These are phyloP conservation scores for Carcharodon carcharias DNA, from an alignment of 2,797 vertebrate genomes.

Conservation along the genomic window DNA sequence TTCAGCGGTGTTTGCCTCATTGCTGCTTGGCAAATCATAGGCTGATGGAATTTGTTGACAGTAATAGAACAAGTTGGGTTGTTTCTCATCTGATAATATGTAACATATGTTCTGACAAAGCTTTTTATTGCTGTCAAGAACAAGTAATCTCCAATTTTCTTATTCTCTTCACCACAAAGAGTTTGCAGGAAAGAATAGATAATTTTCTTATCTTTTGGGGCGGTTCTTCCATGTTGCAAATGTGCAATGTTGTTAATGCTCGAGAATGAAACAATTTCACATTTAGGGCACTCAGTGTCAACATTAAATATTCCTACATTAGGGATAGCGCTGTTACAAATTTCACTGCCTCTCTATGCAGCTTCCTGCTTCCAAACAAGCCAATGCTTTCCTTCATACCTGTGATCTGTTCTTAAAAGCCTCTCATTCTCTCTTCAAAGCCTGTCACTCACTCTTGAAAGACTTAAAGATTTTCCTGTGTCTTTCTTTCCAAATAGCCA, in stretches of 20 bases:
- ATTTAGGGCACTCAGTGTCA: background rate
- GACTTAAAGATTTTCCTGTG: background rate
- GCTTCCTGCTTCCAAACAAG: background rate
- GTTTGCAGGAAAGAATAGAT: background rate
- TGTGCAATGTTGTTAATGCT: background rate
- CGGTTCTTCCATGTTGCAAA: background rate
- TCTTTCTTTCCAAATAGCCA: background rate
- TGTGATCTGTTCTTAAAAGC: background rate
- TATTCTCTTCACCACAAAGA: background rate
- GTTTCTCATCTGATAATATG: background rate
- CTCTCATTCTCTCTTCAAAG: background rate
- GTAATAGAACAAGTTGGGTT: background rate
- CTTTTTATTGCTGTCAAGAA: background rate
- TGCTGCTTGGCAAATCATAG: background rate
- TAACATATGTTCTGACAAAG: background rate
- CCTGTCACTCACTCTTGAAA: background rate
- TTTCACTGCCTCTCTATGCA: background rate
- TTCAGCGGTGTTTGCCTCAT: background rate
- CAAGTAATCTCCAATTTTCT: background rate
- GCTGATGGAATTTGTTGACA: background rate
- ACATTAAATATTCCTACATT: background rate
- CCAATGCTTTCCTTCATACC: background rate
- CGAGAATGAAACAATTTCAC: background rate
- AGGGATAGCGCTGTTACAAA: background rate
- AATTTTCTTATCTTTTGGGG: background rate